Evolutionary conservation across 2,113 vertebrate species (phyloP).

Genomic region (Narcine bancroftii): DNA sequence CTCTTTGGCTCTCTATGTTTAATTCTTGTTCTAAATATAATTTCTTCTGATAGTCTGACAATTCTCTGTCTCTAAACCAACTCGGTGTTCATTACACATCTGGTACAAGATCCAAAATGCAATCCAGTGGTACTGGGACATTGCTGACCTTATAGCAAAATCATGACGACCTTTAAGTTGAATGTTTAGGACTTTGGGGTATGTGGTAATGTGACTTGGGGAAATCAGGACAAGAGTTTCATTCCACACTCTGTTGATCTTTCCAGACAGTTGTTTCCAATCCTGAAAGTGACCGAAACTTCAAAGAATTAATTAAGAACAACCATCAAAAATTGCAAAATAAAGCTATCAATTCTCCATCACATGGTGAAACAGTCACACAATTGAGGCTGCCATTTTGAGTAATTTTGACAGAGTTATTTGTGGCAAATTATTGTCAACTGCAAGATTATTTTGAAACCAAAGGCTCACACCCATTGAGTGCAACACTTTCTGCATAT

Average conservation of each 20-base stretch:
- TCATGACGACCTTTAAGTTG: background rate
- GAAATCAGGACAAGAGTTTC: no score
- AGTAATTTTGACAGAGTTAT: background rate
- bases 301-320: background rate
- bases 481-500: background rate
- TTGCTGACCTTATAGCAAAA: background rate
- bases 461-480: background rate
- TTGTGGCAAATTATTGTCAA: background rate
- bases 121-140: background rate
- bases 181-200: background rate
- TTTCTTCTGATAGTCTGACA: background rate
- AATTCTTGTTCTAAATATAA: background rate
- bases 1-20: background rate
- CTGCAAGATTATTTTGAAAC: background rate
- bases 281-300: background rate
- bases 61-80: background rate
- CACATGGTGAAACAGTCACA: background rate
- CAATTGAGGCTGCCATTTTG: background rate
- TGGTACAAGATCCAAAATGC: background rate
- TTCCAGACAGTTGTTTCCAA: background rate
- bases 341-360: background rate
- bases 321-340: background rate
- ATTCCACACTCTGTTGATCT: no score
- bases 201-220: no score
- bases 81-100: background rate